These are phyloP conservation scores for Microhierax caerulescens DNA, from an alignment of 2,797 vertebrate species.

Conservation along the genomic window DNA sequence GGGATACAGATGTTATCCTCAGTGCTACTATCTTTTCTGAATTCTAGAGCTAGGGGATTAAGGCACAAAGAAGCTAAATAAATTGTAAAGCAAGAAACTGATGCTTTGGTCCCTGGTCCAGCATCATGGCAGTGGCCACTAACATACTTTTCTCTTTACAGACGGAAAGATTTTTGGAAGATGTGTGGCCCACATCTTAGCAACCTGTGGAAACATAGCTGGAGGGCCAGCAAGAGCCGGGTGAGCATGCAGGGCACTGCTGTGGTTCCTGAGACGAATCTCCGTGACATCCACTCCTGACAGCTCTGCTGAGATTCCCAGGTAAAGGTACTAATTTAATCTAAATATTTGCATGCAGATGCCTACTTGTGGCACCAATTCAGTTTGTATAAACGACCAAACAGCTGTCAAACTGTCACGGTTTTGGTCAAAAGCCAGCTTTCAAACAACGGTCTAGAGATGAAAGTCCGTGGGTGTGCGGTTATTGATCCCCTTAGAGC, in stretches of 20 bases:
- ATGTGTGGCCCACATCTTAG: no score
- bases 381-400: background rate
- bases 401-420: background rate
- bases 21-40: background rate
- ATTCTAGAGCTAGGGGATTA: background rate
- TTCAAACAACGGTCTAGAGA: background rate
- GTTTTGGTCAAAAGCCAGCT: background rate
- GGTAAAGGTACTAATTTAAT: background rate
- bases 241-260: background rate
- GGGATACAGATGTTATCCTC: background rate
- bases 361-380: background rate
- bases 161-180: background rate
- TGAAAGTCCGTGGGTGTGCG: background rate
- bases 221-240: background rate
- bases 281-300: background rate
- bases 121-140: rapidly evolving
- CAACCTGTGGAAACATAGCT: background rate
- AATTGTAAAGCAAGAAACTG: background rate
- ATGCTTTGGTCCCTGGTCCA: background rate
- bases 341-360: background rate
- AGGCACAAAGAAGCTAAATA: background rate
- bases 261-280: background rate
- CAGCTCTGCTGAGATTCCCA: background rate
- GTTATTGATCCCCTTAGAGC: background rate
- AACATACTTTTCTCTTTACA: background rate